Evolutionary conservation across 1,140 invertebrate genomes (phyloP), one percentile per base, ranked within the genome.

Genomic region (Cydia strobilella): DNA sequence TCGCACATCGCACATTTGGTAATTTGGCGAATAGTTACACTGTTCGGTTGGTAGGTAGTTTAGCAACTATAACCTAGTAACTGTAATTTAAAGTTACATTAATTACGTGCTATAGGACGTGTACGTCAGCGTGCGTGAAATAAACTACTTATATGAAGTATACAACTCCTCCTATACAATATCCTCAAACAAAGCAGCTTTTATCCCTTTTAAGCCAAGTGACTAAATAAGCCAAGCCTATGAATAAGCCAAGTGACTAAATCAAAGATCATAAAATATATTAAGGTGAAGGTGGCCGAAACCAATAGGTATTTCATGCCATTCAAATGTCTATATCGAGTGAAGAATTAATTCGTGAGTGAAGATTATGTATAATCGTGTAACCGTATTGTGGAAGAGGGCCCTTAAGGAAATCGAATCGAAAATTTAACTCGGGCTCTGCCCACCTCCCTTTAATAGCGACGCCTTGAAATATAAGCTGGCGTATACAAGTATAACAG

Each of bases 171-270:
- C n/a, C n/a, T 4, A 18, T 31, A 65, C 2, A 42, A 42, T 10
- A 62, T 63, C 18, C 10, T 63, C 18, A 25, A 65, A 65, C 13
- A 27, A 23, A 65, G 25, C 23, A 25, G 13, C 23, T 15, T 27
- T 5, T 31, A 31, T 6, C 27, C 13, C 7, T n/a, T 65, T 69
- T 35, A 39, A 15, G 13, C 27, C 27, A 69, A 18, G 23, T 69
- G 25, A 69, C 65, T 27, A 69, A 69, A 69, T 69, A n/a, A n/a
- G n/a, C n/a, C n/a, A n/a, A n/a, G n/a, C n/a, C 27, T 25, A n/a
- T 69, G 31, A 69, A 69, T 35, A 69, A 7, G 13, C 27, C 27
- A 69, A 18, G 23, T 69, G 25, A 69, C 65, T 27, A 69, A 69
- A 69, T 69, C 31, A 35, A 69, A 39, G 31, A 69, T 4, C 65